These are phyloP conservation scores for Papilio gigon DNA, from an alignment of 2,888 invertebrate genomes.

Conservation along the genomic window DNA sequence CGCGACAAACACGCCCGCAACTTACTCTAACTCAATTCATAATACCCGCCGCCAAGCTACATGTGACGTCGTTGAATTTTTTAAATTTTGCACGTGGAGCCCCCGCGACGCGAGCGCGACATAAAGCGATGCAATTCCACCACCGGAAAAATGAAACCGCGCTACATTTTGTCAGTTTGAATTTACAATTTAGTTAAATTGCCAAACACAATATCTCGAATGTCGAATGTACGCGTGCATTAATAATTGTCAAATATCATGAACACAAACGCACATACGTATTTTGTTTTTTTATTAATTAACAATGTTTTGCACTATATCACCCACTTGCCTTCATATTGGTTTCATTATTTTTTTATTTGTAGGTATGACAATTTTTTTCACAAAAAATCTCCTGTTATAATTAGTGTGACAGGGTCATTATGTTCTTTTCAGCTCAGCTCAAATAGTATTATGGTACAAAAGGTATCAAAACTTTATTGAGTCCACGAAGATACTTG, in stretches of 20 bases:
- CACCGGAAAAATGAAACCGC: conserved; percentile 49
- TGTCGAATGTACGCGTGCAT: conserved; percentile 21
- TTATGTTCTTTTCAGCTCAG: background rate
- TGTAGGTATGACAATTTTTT: background rate
- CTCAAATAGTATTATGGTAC: background rate
- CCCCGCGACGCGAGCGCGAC: conserved; percentile 42
- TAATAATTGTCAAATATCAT: conserved; percentile 26
- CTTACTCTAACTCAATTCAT: conserved; percentile 76
- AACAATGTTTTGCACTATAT: background rate
- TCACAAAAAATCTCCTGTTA: background rate
- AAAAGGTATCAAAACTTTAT: too few relatives aligned
- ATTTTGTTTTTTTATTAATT: conserved; percentile 1
- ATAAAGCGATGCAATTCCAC: conserved; percentile 47
- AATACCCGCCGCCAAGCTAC: conserved; percentile 56
- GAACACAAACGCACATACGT: background rate
- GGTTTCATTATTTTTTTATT: background rate
- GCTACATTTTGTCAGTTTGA: conserved; percentile 46
- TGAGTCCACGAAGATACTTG: background rate
- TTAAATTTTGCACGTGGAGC: conserved; percentile 59
- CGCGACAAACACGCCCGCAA: conserved; percentile 60
- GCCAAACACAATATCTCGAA: conserved; percentile 38
- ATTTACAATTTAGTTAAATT: conserved; percentile 41
- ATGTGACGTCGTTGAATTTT: conserved; percentile 59
- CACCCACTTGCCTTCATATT: background rate
- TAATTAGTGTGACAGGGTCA: background rate